Conservation (phyloP, 2,888 invertebrate species). For the Patella depressa region DNA sequence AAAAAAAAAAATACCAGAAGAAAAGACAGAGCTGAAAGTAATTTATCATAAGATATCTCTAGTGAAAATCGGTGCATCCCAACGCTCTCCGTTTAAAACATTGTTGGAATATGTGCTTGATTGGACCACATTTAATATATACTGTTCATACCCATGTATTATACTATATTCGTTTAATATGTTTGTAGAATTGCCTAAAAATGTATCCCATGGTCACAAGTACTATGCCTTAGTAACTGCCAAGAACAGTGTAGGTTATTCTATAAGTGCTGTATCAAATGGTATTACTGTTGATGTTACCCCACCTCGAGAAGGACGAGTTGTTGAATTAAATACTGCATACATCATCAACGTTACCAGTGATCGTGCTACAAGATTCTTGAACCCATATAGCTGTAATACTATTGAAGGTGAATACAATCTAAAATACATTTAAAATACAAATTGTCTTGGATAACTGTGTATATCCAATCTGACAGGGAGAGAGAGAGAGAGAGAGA, state of each 20-base stretch:
- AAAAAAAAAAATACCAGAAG: too few relatives aligned
- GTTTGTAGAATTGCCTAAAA: slow-evolving; percentile 30
- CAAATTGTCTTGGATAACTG: too few relatives aligned
- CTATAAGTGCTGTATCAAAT: slow-evolving; percentile 35
- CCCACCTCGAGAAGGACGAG: slow-evolving; percentile 41
- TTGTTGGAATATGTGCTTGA: too few relatives aligned
- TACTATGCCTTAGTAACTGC: slow-evolving; percentile 44
- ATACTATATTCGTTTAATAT: background rate
- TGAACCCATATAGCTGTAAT: slow-evolving; percentile 38
- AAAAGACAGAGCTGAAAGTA: too few relatives aligned
- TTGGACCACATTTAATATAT: too few relatives aligned
- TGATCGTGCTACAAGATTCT: slow-evolving; percentile 25
- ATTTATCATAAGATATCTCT: slow-evolving; percentile 14
- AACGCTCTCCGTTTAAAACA: too few relatives aligned
- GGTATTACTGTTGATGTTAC: slow-evolving; percentile 45
- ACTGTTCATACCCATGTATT: too few relatives aligned
- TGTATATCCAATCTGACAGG: too few relatives aligned
- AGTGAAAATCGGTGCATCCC: background rate
- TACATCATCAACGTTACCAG: slow-evolving; percentile 35
- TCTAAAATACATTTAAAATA: background rate
- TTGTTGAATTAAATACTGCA: slow-evolving; percentile 40
- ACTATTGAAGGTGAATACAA: slow-evolving; percentile 34
- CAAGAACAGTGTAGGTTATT: slow-evolving; percentile 39
- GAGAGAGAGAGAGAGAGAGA: too few relatives aligned
- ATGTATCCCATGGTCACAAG: slow-evolving; percentile 29